These are phyloP conservation scores for Oreamnos americanus DNA, from an alignment of 2,113 vertebrate species.

Conservation along the genomic window DNA sequence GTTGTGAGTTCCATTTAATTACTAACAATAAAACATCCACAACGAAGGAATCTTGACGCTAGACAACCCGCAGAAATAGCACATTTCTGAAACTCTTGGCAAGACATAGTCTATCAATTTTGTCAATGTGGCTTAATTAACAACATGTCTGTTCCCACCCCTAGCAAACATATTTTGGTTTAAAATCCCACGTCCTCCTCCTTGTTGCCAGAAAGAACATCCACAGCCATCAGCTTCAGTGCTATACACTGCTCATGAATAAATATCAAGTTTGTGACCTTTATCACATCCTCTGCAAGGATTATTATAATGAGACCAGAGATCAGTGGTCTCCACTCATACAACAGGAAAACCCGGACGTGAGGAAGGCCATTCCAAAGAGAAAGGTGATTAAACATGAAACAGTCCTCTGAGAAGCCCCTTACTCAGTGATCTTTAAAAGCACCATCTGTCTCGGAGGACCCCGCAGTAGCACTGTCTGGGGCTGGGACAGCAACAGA, in stretches of 20 bases:
- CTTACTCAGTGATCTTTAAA: background rate
- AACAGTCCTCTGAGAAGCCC: background rate
- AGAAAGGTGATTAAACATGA: background rate
- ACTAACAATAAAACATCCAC: background rate
- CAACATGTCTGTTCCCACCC: background rate
- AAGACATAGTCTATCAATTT: background rate
- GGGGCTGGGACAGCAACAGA: background rate
- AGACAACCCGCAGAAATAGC: slow-evolving; percentile 10
- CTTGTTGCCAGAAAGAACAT: background rate
- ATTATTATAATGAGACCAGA: slow-evolving; percentile 44
- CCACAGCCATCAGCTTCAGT: background rate
- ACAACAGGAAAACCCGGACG: background rate
- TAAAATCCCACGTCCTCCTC: background rate
- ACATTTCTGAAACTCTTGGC: background rate
- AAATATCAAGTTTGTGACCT: slow-evolving; percentile 45
- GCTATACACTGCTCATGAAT: slow-evolving; percentile 43
- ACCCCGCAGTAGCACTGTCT: background rate
- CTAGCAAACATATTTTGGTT: background rate
- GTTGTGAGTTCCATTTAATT: background rate
- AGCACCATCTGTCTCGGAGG: background rate
- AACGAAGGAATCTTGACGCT: background rate
- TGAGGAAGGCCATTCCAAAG: background rate
- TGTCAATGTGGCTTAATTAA: slow-evolving; percentile 7
- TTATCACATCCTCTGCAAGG: slow-evolving; percentile 37
- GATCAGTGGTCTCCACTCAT: background rate